phyloP scores from a whole-genome alignment of 2,888 invertebrate genomes.

The Dione vanillae region DNA sequence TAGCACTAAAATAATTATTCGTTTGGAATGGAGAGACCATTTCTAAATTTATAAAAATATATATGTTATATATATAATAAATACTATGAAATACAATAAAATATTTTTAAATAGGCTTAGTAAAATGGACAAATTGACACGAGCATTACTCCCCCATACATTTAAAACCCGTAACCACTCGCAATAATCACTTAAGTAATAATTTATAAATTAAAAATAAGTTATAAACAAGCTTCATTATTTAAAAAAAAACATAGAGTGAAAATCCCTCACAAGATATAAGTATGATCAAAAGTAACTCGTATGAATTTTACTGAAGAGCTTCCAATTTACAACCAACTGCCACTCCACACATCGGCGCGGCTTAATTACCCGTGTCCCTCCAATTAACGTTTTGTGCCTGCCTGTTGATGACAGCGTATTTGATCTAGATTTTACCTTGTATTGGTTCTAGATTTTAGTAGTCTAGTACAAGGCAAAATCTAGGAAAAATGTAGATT shows the following conservation, averaged over 20 bases:
- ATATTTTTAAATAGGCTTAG: no score
- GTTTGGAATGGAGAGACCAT: no score
- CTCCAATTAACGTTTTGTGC: conserved; percentile 71
- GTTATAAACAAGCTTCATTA: neutral
- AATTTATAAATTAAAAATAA: neutral
- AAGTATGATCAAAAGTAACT: conserved; percentile 19
- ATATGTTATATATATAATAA: no score
- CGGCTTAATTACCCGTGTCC: conserved; percentile 71
- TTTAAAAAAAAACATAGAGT: conserved; percentile 2
- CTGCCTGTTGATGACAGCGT: conserved; percentile 47
- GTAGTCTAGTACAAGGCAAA: no score
- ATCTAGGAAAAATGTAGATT: neutral
- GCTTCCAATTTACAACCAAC: conserved; percentile 34
- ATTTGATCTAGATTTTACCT: conserved; percentile 44
- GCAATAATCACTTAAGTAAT: neutral
- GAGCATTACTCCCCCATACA: neutral
- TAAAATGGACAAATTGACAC: neutral
- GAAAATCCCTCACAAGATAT: conserved; percentile 6
- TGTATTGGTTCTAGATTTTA: neutral
- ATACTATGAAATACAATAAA: no score
- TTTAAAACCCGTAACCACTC: neutral
- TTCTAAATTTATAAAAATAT: no score
- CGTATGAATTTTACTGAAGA: conserved; percentile 22
- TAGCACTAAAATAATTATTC: no score
- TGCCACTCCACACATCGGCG: conserved; percentile 66